Evolutionary conservation across 2,888 invertebrate genomes (phyloP).

Genomic region (Zelleria hepariella): DNA sequence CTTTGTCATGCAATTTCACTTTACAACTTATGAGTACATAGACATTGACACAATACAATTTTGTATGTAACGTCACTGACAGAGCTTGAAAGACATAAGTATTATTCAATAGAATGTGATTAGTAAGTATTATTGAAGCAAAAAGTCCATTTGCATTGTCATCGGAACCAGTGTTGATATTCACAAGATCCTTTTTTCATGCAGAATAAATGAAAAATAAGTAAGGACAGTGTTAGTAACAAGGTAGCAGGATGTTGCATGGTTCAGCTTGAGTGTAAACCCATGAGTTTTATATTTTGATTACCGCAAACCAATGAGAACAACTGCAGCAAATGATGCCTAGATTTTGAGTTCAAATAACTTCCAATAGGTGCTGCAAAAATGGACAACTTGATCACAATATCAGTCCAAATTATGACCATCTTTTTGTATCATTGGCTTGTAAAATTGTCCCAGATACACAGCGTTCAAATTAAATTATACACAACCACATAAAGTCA

Average conservation of each 20-base stretch:
- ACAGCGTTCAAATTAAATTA: not conserved
- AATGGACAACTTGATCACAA: not conserved
- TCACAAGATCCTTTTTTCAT: not conserved
- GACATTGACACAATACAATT: too few species aligned
- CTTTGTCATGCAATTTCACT: not conserved
- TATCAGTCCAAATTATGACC: not conserved
- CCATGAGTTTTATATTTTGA: not conserved
- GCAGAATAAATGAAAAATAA: conserved; percentile 2
- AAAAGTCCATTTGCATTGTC: not conserved
- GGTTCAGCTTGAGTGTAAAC: not conserved
- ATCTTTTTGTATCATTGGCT: not conserved
- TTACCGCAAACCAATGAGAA: not conserved
- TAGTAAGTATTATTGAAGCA: not conserved
- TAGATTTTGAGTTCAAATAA: not conserved
- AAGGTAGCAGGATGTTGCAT: not conserved
- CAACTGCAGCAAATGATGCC: not conserved
- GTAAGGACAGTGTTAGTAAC: not conserved
- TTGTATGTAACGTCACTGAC: too few species aligned
- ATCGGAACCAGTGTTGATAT: not conserved
- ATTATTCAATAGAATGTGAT: too few species aligned
- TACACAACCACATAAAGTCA: conserved; percentile 1
- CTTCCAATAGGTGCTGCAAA: not conserved
- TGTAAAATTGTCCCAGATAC: not conserved
- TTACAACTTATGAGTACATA: not conserved
- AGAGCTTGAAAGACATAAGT: too few species aligned